Conservation (phyloP, 2,113 vertebrate genomes). For the Gobio gobio region DNA sequence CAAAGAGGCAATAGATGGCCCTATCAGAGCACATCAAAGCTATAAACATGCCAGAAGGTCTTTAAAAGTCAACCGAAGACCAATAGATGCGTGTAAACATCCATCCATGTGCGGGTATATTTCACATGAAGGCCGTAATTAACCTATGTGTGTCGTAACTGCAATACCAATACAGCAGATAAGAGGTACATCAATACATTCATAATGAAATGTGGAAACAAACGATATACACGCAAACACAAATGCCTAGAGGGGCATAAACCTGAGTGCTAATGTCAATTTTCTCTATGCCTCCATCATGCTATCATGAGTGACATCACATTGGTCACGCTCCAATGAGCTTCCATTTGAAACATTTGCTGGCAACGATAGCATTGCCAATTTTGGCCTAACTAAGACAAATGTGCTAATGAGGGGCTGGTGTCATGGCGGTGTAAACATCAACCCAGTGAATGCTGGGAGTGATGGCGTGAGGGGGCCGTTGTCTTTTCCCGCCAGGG, state of each 20-base stretch:
- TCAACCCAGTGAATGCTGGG: constrained; percentile 69
- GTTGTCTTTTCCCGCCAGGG: constrained; percentile 74
- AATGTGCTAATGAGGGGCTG: constrained; percentile 79
- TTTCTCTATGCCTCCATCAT: background rate
- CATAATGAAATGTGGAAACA: constrained; percentile 8
- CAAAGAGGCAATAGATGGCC: constrained; percentile 28
- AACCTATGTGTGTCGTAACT: background rate
- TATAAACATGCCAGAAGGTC: constrained; percentile 40
- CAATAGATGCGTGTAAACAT: background rate
- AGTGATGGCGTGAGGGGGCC: constrained; percentile 66
- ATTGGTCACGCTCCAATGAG: constrained; percentile 70
- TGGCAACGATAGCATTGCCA: constrained; percentile 79
- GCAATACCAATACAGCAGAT: constrained; percentile 30
- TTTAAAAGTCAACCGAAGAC: constrained; percentile 23
- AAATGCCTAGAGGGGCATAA: constrained; percentile 11
- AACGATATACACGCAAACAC: background rate
- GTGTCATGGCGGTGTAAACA: constrained; percentile 75
- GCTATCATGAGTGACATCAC: constrained; percentile 27
- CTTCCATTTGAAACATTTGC: constrained; percentile 79
- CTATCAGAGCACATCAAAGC: constrained; percentile 47
- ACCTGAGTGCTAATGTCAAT: constrained; percentile 19
- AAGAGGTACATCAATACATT: constrained; percentile 26
- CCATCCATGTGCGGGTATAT: background rate
- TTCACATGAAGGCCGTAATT: constrained; percentile 10
- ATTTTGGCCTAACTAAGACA: constrained; percentile 83